A percentile compares a stretch with the other conserved stretches of the same genome.
Conservation (phyloP, 1,140 invertebrate species). For the Metopolophium dirhodum region DNA sequence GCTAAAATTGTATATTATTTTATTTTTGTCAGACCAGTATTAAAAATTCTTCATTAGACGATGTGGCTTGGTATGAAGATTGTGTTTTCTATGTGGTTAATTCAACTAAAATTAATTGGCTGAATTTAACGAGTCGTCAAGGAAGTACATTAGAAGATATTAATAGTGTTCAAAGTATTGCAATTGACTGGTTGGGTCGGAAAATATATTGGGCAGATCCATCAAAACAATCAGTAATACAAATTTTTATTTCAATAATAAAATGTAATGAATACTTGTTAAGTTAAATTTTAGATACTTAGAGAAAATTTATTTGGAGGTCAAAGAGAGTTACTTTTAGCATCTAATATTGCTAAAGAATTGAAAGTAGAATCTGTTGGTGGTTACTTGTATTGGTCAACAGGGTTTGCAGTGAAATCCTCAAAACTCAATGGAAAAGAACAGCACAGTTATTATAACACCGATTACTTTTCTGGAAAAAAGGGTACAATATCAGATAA, state of each 20-base stretch:
- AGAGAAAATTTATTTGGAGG: slow-evolving; percentile 72
- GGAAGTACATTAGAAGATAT: slow-evolving; percentile 69
- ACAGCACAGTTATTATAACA: slow-evolving; percentile 74
- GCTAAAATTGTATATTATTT: neutral
- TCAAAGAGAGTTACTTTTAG: slow-evolving; percentile 76
- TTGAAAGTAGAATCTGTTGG: slow-evolving; percentile 77
- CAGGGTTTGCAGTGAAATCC: slow-evolving; percentile 79
- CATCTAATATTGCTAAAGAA: slow-evolving; percentile 73
- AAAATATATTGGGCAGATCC: slow-evolving; percentile 90
- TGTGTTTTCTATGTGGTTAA: slow-evolving; percentile 77
- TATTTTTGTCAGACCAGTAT: slow-evolving; percentile 57
- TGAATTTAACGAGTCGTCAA: slow-evolving; percentile 71
- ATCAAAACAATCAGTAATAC: slow-evolving; percentile 77
- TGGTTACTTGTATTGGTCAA: slow-evolving; percentile 88
- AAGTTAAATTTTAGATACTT: slow-evolving; percentile 44
- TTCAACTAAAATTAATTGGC: slow-evolving; percentile 73
- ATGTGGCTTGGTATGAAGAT: slow-evolving; percentile 75
- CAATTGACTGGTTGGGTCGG: slow-evolving; percentile 86
- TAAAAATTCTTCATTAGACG: slow-evolving; percentile 68
- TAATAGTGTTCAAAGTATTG: slow-evolving; percentile 77
- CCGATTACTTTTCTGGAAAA: slow-evolving; percentile 78
- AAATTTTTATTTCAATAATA: slow-evolving; percentile 2
- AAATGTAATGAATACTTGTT: neutral
- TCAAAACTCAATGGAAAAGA: slow-evolving; percentile 80
- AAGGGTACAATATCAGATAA: slow-evolving; percentile 66